These are phyloP conservation scores for Agonopterix alstromeriana DNA, from an alignment of 2,888 invertebrate species.

Conservation along the genomic window DNA sequence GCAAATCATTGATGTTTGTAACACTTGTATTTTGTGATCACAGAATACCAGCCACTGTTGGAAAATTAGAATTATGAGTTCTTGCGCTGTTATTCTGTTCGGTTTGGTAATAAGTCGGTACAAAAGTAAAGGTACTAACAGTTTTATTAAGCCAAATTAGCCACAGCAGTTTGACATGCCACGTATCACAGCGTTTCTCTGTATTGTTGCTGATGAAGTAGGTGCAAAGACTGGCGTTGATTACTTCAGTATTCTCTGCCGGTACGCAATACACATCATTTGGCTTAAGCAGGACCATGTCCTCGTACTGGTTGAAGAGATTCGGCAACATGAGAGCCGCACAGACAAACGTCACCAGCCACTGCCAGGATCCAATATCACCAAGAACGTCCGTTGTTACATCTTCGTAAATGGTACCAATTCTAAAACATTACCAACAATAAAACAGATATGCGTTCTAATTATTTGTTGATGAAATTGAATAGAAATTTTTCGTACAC, in stretches of 20 bases:
- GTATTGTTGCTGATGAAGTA: slow-evolving; percentile 33
- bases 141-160: slow-evolving; percentile 54
- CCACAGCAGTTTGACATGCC: slow-evolving; percentile 52
- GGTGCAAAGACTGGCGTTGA: slow-evolving; percentile 42
- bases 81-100: no score
- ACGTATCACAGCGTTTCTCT: slow-evolving; percentile 35
- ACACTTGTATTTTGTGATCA: slow-evolving; percentile 39
- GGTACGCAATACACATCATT: slow-evolving; percentile 35
- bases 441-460: no score
- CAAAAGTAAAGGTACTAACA: slow-evolving; percentile 24
- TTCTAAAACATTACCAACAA: slow-evolving; percentile 32
- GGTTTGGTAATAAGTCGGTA: no score
- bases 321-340: slow-evolving; percentile 37
- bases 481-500: no score
- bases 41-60: slow-evolving; percentile 58
- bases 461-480: no score
- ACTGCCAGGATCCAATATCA: slow-evolving; percentile 60
- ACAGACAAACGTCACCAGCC: slow-evolving; percentile 51
- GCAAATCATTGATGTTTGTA: slow-evolving; percentile 52
- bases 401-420: slow-evolving; percentile 62
- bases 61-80: not conserved
- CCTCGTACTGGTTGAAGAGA: slow-evolving; percentile 51
- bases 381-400: slow-evolving; percentile 63
- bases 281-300: slow-evolving; percentile 46
- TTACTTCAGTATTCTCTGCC: slow-evolving; percentile 22